Base-by-base conservation (phyloP, 2,797 vertebrate species). In the Clarias laeviceps region DNA sequence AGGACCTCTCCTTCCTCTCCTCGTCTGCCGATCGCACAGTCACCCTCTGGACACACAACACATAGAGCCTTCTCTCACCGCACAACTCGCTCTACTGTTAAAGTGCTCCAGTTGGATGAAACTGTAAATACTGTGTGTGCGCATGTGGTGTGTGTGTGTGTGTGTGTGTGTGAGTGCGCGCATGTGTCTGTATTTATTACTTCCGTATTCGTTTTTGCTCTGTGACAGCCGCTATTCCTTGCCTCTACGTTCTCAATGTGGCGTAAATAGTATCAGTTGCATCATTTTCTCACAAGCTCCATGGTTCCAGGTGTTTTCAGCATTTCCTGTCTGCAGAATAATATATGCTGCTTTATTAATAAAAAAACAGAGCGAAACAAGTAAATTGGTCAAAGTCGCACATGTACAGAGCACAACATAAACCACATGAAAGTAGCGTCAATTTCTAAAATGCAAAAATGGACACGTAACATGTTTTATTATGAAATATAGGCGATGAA, bases 1-100 rank as follows among this genome's bases (percentile, higher is more conserved):
- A 98, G 84, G 97, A 99, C 88, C 96, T 99, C 86, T 99, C 98
- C 90, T 99, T 99, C 95, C 94, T 99, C 86, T 99, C 98, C 0
- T 99, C 98, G 4, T 99, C 98, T 50, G 98, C 98, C 85, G 98
- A 99, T 94, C 97, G 98, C 92, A 99, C 97, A 82, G 97, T 99
- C 88, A 98, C 96, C 34, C 96, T 99, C 88, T 99, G 98, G 98
- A 97, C 97, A 83, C 97, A 99, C 93, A 97, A 95, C 50, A 95
- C 96, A 4, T 95, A 96, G 95, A 91, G 56, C 82, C 64, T 8
- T 40, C 37, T 29, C 61, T 80, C 20, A 14, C 34, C 72, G 73
- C 76, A 82, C 61, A 82, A 17, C 34, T 14, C 56, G 50, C 32
- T 65, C 62, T 85, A 83, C 69, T 77, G 29, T 70, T 54, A 24